A percentile compares a stretch with the other conserved stretches of the same genome.
Conservation (phyloP, 2,888 invertebrate species). For the Parnassius mnemosyne region DNA sequence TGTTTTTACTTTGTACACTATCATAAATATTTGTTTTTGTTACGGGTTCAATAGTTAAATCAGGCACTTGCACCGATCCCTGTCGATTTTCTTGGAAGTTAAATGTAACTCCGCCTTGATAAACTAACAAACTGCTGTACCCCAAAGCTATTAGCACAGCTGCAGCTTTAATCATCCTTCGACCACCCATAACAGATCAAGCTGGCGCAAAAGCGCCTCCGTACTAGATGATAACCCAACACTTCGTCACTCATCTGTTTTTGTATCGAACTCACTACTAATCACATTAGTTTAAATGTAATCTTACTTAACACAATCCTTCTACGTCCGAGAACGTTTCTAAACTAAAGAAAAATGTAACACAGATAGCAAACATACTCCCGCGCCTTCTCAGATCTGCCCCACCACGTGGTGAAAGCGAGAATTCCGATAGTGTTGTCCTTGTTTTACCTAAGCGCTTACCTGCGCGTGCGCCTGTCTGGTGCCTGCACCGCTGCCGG, state of each 20-base stretch:
- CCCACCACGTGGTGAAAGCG: constrained; percentile 71
- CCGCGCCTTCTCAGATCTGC: constrained; percentile 57
- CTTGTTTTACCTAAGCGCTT: constrained; percentile 48
- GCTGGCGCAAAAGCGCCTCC: constrained; percentile 65
- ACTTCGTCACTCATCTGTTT: constrained; percentile 75
- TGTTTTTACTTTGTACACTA: constrained; percentile 74
- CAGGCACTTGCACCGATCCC: constrained; percentile 67
- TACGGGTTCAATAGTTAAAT: constrained; percentile 74
- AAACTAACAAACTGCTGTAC: constrained; percentile 82
- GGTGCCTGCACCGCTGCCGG: constrained; percentile 59
- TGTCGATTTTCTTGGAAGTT: constrained; percentile 74
- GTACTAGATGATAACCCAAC: constrained; percentile 53
- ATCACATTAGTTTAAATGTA: constrained; percentile 40
- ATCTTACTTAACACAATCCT: constrained; percentile 40
- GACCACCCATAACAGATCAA: constrained; percentile 68
- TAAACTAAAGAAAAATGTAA: constrained; percentile 81
- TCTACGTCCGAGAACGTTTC: constrained; percentile 63
- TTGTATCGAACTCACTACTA: constrained; percentile 64
- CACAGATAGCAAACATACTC: constrained; percentile 71
- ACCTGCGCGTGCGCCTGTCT: constrained; percentile 75
- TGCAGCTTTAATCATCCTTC: constrained; percentile 72
- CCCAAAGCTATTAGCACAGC: constrained; percentile 77
- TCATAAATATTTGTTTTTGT: constrained; percentile 66
- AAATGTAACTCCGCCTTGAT: constrained; percentile 78
- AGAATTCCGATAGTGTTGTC: constrained; percentile 43